Base-by-base conservation (phyloP, 2,113 vertebrate species). In the Patagioenas fasciata region DNA sequence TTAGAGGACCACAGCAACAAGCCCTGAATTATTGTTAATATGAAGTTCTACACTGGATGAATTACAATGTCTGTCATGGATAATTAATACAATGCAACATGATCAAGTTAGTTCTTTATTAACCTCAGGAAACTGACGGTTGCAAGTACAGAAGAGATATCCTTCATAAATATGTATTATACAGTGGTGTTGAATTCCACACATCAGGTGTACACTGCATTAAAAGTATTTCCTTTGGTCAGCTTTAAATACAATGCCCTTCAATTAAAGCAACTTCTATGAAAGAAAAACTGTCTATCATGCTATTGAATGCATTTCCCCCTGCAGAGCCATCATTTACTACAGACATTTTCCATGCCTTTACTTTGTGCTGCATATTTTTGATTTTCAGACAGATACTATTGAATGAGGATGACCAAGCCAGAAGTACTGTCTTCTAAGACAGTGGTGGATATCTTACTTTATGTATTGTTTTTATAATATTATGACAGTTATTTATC, bases 101-200 rank as follows among this genome's bases (percentile, higher is more conserved):
- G 92, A 95, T 94, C 88, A 77, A 77, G 73, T 51, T 89, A 85
- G 74, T 95, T 91, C 89, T 92, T 92, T 93, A 86, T 93, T 91
- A 95, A 95, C 91, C 80, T 93, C 80, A 81, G 80, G 65, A 88
- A 96, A 92, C 66, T 67, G 80, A 92, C 74, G 83, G 85, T 53
- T 91, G 77, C 83, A 95, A 95, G 79, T 60, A 95, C 83, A 56
- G 65, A 66, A 18, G 31, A 83, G 82, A 86, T 86, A 95, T 85
- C 65, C 90, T 89, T 96, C 94, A 96, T 92, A 96, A 93, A 93
- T 94, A 97, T 95, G 89, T 81, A 96, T 86, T 95, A 97, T 71
- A 93, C 29, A 42, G 77, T 72, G 69, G 82, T 88, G 70, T 81
- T 95, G 69, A 91, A 93, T 96, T 96, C 83, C 80, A 79, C 57